Base-by-base conservation (phyloP, 1,140 invertebrate genomes). In the Gonatopus flavifemur region DNA sequence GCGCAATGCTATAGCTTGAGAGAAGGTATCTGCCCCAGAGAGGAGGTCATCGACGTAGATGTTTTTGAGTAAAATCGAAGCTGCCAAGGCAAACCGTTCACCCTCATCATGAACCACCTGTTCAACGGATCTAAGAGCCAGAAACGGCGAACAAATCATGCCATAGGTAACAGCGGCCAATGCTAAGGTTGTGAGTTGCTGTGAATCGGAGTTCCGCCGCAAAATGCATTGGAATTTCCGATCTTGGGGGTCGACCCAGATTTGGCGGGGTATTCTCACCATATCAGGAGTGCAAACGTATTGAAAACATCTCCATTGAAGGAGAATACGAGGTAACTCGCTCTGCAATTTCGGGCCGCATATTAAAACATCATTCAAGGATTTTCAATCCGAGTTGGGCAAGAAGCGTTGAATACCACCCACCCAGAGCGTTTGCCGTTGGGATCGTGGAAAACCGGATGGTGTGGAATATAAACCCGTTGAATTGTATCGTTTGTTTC, bases 381-480 rank as follows among this genome's bases (percentile, higher is more conserved):
- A 42, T 1, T 15, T 9, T 0, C 39, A 31, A 35, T 50, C 31
- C 0, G 16, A 2, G 15, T 13, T n/a, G 15, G 2, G 0, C 31
- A 22, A 1, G 48, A 50, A 0, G 48, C 48, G 5, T 50, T 25
- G 20, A 50, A 50, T 7, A 50, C 48, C 2, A 49, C 38, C 1
- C 37, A 21, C 1, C 40, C 3, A 5, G 19, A 19, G 3, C 36
- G 32, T 0, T 12, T 24, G 7, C 2, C 0, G 10, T 5, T 31
- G 1, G 32, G 5, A 7, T 5, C 10, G 9, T 38, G 36, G 6
- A 48, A 2, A 1, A 48, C 45, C 0, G 36, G 2, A 15, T 39
- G 45, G 13, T 48, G 45, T 12, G 35, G 45, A 13, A 30, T 4
- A 3, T 20, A 39, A 0, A 15, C 0, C 2, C 0, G 3, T 1